phyloP scores from a whole-genome alignment of 2,113 vertebrate species.

The Calidris pygmaea region DNA sequence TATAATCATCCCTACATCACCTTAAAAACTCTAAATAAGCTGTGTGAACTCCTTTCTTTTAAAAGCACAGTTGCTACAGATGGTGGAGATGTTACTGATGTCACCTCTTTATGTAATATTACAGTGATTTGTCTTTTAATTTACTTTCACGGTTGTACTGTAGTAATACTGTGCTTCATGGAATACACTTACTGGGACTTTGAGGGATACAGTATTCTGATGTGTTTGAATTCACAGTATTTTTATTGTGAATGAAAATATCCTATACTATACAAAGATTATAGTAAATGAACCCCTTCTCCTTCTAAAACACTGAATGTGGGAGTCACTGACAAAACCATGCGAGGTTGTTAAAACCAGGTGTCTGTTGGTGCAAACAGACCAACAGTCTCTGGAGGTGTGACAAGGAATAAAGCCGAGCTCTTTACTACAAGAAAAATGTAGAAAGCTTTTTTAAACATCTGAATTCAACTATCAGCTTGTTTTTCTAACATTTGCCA shows the following conservation, averaged over 20 bases:
- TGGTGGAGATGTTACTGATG: background rate
- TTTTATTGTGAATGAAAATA: background rate
- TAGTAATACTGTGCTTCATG: accelerated
- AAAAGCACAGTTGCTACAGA: background rate
- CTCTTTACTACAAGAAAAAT: background rate
- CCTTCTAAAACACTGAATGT: background rate
- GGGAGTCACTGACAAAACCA: background rate
- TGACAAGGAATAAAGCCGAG: background rate
- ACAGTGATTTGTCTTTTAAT: background rate
- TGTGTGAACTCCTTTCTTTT: background rate
- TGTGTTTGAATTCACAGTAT: background rate
- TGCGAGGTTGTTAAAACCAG: background rate
- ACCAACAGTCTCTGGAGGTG: background rate
- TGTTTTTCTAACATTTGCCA: background rate
- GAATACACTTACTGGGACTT: background rate
- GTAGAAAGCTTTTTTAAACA: background rate
- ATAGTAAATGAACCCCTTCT: background rate
- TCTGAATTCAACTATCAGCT: background rate
- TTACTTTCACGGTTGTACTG: background rate
- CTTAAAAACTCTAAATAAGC: background rate
- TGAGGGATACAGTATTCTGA: background rate
- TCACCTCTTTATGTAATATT: background rate
- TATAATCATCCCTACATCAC: background rate
- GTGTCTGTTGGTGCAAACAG: background rate
- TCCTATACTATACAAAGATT: background rate